These are phyloP conservation scores for Halichondria panicea DNA, from an alignment of 37 sponge, comb jelly and placozoan species.

Conservation along the genomic window DNA sequence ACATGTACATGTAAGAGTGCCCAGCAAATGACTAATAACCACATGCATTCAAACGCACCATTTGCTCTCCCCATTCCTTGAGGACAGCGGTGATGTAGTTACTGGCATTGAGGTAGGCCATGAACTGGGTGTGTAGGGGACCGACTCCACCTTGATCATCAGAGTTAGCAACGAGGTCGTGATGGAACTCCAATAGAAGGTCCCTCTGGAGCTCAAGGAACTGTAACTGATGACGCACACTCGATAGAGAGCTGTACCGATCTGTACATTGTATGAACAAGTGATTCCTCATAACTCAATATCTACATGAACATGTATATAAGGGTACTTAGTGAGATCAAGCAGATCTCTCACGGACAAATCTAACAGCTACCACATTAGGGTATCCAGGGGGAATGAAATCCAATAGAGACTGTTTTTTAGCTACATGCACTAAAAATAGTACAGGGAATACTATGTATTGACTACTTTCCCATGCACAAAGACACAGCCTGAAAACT, in stretches of 20 bases:
- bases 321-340: too few relatives aligned
- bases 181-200: slow-evolving; percentile 69
- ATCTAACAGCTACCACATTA: too few relatives aligned
- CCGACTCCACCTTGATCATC: background rate
- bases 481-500: background rate
- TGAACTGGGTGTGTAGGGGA: slow-evolving; percentile 23
- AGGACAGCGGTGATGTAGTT: slow-evolving; percentile 57
- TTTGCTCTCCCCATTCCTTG: slow-evolving; percentile 63
- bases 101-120: slow-evolving; percentile 69
- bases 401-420: too few relatives aligned
- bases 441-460: too few relatives aligned
- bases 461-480: too few relatives aligned
- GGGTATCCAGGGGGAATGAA: too few relatives aligned
- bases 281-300: background rate
- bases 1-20: background rate
- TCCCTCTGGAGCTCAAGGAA: slow-evolving; percentile 66
- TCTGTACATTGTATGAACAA: slow-evolving; percentile 38
- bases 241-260: slow-evolving; percentile 38
- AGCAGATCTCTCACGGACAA: too few relatives aligned
- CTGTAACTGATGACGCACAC: slow-evolving; percentile 28
- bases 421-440: too few relatives aligned
- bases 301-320: too few relatives aligned
- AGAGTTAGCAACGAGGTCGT: slow-evolving; percentile 26
- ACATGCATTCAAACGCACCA: slow-evolving; percentile 24
- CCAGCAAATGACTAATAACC: background rate